Conservation (phyloP, 2,113 vertebrate species). For the Albula goreensis region DNA sequence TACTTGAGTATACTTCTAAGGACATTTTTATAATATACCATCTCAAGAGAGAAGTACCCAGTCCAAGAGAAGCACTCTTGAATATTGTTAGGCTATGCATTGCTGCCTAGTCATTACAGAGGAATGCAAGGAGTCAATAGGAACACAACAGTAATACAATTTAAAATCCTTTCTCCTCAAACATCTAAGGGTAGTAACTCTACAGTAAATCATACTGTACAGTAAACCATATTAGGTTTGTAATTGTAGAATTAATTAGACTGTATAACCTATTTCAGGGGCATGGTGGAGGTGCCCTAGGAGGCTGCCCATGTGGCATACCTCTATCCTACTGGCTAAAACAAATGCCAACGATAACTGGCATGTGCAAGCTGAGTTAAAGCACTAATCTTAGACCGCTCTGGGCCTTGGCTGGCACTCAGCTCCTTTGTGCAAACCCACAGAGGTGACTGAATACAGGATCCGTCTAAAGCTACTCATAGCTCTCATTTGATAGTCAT, state of each 20-base stretch:
- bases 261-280: neutral
- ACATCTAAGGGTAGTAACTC: too few species aligned
- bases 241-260: too few species aligned
- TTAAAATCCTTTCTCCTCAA: neutral
- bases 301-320: constrained; percentile 40
- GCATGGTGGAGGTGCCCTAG: neutral
- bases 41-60: neutral
- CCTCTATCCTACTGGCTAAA: constrained; percentile 43
- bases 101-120: neutral
- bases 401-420: neutral
- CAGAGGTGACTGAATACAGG: neutral
- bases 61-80: neutral
- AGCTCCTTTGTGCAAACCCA: neutral
- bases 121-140: neutral
- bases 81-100: neutral
- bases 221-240: too few species aligned
- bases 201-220: too few species aligned
- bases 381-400: constrained; percentile 66
- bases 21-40: neutral
- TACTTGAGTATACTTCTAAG: neutral
- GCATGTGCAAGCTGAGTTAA: constrained; percentile 51
- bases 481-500: too few species aligned
- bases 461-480: neutral
- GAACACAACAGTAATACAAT: neutral
- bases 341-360: constrained; percentile 56